Evolutionary conservation across 2,113 vertebrate genomes (phyloP).

Genomic region (Mungos mungo): DNA sequence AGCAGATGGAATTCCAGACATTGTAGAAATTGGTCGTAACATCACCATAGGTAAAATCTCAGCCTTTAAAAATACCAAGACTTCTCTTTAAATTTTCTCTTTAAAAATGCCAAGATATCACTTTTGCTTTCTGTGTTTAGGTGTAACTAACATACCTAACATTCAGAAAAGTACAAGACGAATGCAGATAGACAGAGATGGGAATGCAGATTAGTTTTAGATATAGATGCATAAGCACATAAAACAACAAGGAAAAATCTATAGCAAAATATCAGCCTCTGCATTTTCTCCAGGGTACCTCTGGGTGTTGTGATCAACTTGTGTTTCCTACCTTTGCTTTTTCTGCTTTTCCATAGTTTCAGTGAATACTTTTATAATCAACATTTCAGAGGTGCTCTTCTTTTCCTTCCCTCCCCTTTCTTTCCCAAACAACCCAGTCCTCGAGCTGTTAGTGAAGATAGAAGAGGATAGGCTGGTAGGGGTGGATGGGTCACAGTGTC

Average conservation of each 20-base stretch:
- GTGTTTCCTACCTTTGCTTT: not conserved
- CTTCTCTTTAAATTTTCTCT: not conserved
- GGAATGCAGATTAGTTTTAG: not conserved
- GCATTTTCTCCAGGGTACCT: not conserved
- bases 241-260: not conserved
- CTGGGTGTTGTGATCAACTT: not conserved
- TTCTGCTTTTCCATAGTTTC: not conserved
- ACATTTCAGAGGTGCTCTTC: not conserved
- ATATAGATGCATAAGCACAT: not conserved
- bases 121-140: not conserved
- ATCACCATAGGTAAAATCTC: not conserved
- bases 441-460: not conserved
- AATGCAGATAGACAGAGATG: too few species aligned
- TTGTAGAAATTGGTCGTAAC: not conserved
- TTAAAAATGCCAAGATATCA: not conserved
- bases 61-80: not conserved
- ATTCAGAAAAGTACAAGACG: not conserved
- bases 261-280: not conserved
- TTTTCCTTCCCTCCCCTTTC: not conserved
- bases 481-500: too few species aligned
- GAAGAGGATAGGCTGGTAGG: not conserved
- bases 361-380: not conserved
- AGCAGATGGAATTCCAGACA: not conserved
- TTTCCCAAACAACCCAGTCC: not conserved
- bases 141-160: not conserved